Percentiles rank a stretch among this genome's conserved stretches.
phyloP scores from a whole-genome alignment of 2,797 vertebrate genomes.

The Amblyopsis hoosieri region DNA sequence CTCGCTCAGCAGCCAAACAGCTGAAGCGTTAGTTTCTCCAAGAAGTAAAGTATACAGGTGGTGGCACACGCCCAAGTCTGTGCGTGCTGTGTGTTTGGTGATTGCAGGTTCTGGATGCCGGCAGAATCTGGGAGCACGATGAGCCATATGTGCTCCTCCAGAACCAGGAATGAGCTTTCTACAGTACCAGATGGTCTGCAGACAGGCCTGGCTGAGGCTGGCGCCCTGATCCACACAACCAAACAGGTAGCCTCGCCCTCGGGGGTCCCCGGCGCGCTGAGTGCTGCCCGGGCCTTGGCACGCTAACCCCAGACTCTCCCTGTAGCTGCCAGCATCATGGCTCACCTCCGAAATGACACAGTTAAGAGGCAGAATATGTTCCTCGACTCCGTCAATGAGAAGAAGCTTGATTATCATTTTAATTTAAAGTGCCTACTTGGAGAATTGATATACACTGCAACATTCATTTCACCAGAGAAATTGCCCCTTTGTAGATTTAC shows the following conservation, averaged over 20 bases:
- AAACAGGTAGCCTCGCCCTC: constrained; percentile 79
- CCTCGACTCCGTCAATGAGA: constrained; percentile 68
- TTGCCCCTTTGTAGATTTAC: constrained; percentile 73
- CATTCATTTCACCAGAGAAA: constrained; percentile 71
- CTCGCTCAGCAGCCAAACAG: constrained; percentile 70
- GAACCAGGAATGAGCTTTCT: constrained; percentile 87
- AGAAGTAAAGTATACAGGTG: constrained; percentile 68
- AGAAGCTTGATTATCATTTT: constrained; percentile 72
- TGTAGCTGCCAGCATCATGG: constrained; percentile 54
- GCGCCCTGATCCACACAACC: constrained; percentile 82
- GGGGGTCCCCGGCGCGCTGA: constrained; percentile 45
- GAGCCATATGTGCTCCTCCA: constrained; percentile 91
- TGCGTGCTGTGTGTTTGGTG: constrained; percentile 55
- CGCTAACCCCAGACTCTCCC: constrained; percentile 58
- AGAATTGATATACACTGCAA: constrained; percentile 51
- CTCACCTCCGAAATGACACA: constrained; percentile 64
- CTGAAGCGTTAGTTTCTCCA: constrained; percentile 72
- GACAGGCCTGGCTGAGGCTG: constrained; percentile 85
- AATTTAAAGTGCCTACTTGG: constrained; percentile 65
- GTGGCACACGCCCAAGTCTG: constrained; percentile 37
- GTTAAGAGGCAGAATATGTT: constrained; percentile 44
- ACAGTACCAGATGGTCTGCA: constrained; percentile 88
- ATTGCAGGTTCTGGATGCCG: constrained; percentile 85
- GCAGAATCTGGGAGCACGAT: constrained; percentile 89
- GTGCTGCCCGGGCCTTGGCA: constrained; percentile 38